Evolutionary conservation across 2,888 invertebrate species (phyloP).

Genomic region (Dinocampus coccinellae): DNA sequence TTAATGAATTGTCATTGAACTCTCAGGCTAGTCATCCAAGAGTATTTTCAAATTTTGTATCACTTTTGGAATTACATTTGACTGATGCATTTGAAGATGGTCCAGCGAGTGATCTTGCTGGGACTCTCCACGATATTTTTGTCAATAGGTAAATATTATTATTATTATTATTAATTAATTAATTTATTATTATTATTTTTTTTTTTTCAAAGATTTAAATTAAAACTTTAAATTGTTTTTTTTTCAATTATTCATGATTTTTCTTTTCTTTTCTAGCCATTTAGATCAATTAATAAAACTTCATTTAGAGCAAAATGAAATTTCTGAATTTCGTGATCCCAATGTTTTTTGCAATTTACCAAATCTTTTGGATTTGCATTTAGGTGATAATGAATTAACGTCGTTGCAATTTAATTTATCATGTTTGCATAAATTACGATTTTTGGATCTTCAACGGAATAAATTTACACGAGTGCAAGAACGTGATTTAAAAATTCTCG

Average conservation of each 20-base stretch:
- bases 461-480: slow-evolving; percentile 71
- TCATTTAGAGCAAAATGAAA: slow-evolving; percentile 83
- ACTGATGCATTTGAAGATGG: slow-evolving; percentile 81
- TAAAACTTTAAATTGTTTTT: too few relatives aligned
- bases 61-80: slow-evolving; percentile 78
- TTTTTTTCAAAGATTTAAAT: too few relatives aligned
- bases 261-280: slow-evolving; percentile 73
- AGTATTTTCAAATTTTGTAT: slow-evolving; percentile 79
- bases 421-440: slow-evolving; percentile 77
- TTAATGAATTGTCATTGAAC: slow-evolving; percentile 78
- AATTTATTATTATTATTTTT: background rate
- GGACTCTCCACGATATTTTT: slow-evolving; percentile 80
- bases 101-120: slow-evolving; percentile 73
- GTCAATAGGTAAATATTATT: slow-evolving; percentile 70
- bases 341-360: slow-evolving; percentile 80
- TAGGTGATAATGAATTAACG: slow-evolving; percentile 77
- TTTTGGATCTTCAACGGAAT: slow-evolving; percentile 79
- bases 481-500: slow-evolving; percentile 73
- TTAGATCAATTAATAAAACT: slow-evolving; percentile 77
- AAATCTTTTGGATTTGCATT: slow-evolving; percentile 76
- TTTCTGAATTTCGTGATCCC: slow-evolving; percentile 75
- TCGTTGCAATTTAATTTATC: slow-evolving; percentile 77
- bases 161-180: background rate
- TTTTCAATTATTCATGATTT: too few relatives aligned
- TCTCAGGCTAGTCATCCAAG: slow-evolving; percentile 76